Percentiles rank a stretch among this genome's conserved stretches.
These are phyloP conservation scores for Rotaria sp. DNA, from an alignment of 2,888 invertebrate species.

Conservation along the genomic window DNA sequence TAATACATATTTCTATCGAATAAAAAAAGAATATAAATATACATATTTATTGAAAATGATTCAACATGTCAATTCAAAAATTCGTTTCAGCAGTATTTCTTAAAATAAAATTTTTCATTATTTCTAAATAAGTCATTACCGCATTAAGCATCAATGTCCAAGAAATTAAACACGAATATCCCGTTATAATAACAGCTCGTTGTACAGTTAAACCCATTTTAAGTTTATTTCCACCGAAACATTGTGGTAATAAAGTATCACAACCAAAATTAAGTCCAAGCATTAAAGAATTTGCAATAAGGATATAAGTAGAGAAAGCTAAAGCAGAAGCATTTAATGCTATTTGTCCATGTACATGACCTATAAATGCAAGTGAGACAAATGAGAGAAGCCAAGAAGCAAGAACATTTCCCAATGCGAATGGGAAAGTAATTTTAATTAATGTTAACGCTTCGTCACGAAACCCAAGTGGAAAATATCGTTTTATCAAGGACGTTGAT, in stretches of 20 bases:
- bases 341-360: background rate
- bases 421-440: background rate
- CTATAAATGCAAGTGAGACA: background rate
- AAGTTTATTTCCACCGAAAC: background rate
- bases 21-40: background rate
- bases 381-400: background rate
- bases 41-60: too few relatives aligned
- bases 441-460: background rate
- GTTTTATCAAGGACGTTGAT: background rate
- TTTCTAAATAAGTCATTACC: background rate
- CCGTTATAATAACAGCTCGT: background rate
- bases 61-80: too few relatives aligned
- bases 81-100: too few relatives aligned
- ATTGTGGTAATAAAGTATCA: background rate
- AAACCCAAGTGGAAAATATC: background rate
- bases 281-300: background rate
- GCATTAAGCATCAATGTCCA: background rate
- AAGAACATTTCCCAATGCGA: background rate
- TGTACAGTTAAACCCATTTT: background rate
- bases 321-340: background rate
- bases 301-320: background rate
- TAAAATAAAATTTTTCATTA: too few relatives aligned
- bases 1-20: background rate
- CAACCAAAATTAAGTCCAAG: constrained; percentile 15
- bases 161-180: background rate